These are phyloP conservation scores for Cephalopholis sonnerati DNA, from an alignment of 2,113 vertebrate species.

Conservation along the genomic window DNA sequence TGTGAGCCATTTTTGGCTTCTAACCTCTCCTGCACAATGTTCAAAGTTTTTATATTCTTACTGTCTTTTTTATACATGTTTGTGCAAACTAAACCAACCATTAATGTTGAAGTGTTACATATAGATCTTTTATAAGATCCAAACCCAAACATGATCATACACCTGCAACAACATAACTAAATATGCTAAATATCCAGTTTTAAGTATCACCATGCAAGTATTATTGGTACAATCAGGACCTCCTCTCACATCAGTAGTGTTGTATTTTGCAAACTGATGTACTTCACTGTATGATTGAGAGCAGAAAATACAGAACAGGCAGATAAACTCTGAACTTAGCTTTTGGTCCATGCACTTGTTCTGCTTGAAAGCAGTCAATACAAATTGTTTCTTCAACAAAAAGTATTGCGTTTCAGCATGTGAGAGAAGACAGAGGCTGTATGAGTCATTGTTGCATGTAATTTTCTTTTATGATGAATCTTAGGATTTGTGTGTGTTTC, in stretches of 20 bases:
- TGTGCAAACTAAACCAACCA: too few relatives aligned
- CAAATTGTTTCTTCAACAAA: conserved; percentile 18
- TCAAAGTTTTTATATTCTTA: too few relatives aligned
- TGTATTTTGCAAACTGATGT: too few relatives aligned
- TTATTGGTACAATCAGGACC: not conserved
- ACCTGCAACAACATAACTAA: not conserved
- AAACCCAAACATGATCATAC: not conserved
- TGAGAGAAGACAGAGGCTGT: not conserved
- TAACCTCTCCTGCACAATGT: too few relatives aligned
- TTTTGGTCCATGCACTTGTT: not conserved
- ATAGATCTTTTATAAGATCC: not conserved
- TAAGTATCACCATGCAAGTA: not conserved
- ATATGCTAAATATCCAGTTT: not conserved
- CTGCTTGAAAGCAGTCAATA: not conserved
- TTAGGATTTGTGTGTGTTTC: not conserved
- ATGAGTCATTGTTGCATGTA: not conserved
- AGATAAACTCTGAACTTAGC: not conserved
- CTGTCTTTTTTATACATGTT: too few relatives aligned
- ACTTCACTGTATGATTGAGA: not conserved
- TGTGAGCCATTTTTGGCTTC: too few relatives aligned
- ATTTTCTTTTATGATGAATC: not conserved
- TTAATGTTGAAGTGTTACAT: not conserved
- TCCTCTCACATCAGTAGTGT: not conserved
- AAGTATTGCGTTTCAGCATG: not conserved
- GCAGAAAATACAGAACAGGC: not conserved